Conservation (phyloP, 2,113 vertebrate species). For the Cephalopholis sonnerati region DNA sequence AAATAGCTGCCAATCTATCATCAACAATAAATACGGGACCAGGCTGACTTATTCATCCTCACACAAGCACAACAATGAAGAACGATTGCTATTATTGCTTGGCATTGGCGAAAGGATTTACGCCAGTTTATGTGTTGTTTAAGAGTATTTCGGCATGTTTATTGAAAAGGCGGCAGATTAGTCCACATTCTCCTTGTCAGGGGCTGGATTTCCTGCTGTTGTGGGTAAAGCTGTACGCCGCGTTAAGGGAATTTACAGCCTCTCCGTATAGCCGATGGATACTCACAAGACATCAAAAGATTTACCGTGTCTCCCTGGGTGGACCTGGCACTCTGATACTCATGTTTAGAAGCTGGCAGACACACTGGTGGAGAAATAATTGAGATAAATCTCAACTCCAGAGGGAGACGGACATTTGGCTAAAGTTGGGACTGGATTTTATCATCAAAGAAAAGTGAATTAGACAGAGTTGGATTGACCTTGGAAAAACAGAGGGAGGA, state of each 20-base stretch:
- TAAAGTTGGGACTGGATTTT: slow-evolving; percentile 71
- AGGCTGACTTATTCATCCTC: slow-evolving; percentile 48
- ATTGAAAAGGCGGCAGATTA: slow-evolving; percentile 72
- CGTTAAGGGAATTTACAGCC: slow-evolving; percentile 68
- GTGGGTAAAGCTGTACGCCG: slow-evolving; percentile 55
- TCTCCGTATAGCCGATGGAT: slow-evolving; percentile 51
- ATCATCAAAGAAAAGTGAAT: slow-evolving; percentile 77
- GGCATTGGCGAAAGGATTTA: slow-evolving; percentile 59
- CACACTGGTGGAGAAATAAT: slow-evolving; percentile 63
- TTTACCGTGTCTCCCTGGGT: slow-evolving; percentile 61
- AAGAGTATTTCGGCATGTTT: slow-evolving; percentile 60
- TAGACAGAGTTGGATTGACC: slow-evolving; percentile 69
- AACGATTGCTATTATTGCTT: slow-evolving; percentile 48
- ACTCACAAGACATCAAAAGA: slow-evolving; percentile 76
- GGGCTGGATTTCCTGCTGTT: slow-evolving; percentile 60
- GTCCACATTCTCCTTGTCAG: slow-evolving; percentile 65
- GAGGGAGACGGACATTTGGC: slow-evolving; percentile 69
- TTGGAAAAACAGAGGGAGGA: slow-evolving; percentile 62
- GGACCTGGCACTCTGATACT: slow-evolving; percentile 63
- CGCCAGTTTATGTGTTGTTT: slow-evolving; percentile 62
- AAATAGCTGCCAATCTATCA: slow-evolving; percentile 59
- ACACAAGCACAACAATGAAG: slow-evolving; percentile 42
- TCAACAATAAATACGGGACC: slow-evolving; percentile 51
- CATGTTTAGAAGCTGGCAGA: slow-evolving; percentile 76
- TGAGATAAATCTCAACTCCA: slow-evolving; percentile 77